Evolutionary conservation across 2,797 vertebrate species (phyloP).

Genomic region (Numenius phaeopus): DNA sequence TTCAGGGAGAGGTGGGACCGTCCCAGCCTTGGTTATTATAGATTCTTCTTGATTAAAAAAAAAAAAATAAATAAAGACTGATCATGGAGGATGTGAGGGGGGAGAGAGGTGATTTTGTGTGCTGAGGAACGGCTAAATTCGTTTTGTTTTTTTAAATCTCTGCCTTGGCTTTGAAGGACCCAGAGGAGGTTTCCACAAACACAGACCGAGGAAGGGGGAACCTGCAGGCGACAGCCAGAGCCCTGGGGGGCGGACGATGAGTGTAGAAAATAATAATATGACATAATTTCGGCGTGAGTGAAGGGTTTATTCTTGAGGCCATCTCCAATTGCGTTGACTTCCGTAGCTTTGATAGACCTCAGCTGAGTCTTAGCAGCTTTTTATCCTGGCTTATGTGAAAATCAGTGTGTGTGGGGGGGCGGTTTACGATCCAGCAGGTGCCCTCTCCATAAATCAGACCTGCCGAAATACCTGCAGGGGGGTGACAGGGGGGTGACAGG

Average conservation of each 20-base stretch:
- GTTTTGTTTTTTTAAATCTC: not conserved
- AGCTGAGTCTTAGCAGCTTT: not conserved
- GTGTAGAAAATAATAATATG: not conserved
- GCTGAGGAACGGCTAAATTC: not conserved
- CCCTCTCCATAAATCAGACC: not conserved
- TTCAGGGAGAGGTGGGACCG: not conserved
- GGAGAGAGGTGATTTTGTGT: not conserved
- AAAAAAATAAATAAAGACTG: not conserved
- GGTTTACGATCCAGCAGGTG: not conserved
- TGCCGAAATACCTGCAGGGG: accelerated
- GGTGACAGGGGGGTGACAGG: not conserved
- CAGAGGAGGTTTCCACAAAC: not conserved
- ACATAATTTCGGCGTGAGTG: not conserved
- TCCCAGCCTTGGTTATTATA: not conserved
- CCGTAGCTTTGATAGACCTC: not conserved
- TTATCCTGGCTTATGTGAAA: not conserved
- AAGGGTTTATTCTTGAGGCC: accelerated
- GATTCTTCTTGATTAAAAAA: no score
- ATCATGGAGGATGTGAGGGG: accelerated
- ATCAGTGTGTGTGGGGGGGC: accelerated
- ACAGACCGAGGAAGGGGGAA: not conserved
- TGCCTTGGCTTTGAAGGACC: accelerated
- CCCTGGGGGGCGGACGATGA: accelerated
- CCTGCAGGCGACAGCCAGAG: not conserved
- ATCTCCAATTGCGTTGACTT: accelerated